These are phyloP conservation scores for Scotopteryx bipunctaria DNA, from an alignment of 2,888 invertebrate species.

Conservation along the genomic window DNA sequence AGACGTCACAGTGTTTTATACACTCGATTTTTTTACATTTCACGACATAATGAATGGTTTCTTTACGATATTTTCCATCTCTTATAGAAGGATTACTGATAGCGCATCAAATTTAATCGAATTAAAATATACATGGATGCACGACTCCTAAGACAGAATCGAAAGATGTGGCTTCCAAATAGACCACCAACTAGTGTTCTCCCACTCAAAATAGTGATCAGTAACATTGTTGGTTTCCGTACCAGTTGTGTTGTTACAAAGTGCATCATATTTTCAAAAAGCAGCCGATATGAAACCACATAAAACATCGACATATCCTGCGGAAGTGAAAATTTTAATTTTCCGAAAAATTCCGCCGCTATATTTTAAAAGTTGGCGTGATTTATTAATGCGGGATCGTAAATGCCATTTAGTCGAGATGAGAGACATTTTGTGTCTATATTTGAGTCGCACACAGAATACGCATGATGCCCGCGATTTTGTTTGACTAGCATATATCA, in stretches of 20 bases:
- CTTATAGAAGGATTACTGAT: too few relatives aligned
- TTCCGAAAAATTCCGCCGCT: slow-evolving; percentile 60
- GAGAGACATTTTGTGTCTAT: slow-evolving; percentile 53
- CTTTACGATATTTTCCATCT: too few relatives aligned
- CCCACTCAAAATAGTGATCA: slow-evolving; percentile 33
- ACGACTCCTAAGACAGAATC: too few relatives aligned
- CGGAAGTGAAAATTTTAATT: slow-evolving; percentile 69
- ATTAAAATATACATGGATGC: too few relatives aligned
- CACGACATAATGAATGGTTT: too few relatives aligned
- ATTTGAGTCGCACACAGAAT: slow-evolving; percentile 45
- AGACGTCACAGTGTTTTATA: too few relatives aligned
- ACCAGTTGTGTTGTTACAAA: slow-evolving; percentile 49
- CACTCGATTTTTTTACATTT: too few relatives aligned
- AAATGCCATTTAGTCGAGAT: slow-evolving; percentile 63
- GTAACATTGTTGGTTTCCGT: slow-evolving; percentile 40
- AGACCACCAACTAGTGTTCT: too few relatives aligned
- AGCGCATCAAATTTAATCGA: too few relatives aligned
- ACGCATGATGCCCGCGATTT: not conserved
- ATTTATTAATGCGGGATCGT: slow-evolving; percentile 71
- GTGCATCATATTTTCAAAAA: slow-evolving; percentile 60
- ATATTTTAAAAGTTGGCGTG: slow-evolving; percentile 71
- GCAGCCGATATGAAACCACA: slow-evolving; percentile 62
- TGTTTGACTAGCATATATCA: slow-evolving; percentile 19
- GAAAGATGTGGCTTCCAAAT: too few relatives aligned
- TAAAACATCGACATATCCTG: slow-evolving; percentile 68